Percentiles rank a stretch among this genome's conserved stretches.
Evolutionary conservation across 1,140 invertebrate genomes (phyloP).

Genomic region (Propsilocerus akamusi): DNA sequence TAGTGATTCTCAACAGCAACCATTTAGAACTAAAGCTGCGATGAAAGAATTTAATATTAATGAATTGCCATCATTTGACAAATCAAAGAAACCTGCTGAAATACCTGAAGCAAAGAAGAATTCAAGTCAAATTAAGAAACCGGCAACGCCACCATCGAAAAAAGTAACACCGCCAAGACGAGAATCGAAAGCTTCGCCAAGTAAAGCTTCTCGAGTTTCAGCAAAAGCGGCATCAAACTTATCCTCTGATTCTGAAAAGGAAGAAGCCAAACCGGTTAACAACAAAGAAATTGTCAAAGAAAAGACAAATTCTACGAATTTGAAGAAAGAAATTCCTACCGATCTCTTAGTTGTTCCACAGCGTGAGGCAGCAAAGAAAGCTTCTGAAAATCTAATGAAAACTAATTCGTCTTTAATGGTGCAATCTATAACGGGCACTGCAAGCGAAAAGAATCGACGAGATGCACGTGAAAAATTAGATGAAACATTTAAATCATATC

Average conservation of each 20-base stretch:
- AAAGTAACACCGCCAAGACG: neutral
- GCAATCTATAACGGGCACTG: slow-evolving; percentile 17
- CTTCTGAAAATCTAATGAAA: slow-evolving; percentile 64
- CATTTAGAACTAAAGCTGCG: slow-evolving; percentile 57
- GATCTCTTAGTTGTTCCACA: slow-evolving; percentile 78
- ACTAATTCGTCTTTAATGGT: slow-evolving; percentile 18
- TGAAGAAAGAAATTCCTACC: slow-evolving; percentile 43
- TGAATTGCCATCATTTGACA: neutral
- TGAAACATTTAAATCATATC: slow-evolving; percentile 6
- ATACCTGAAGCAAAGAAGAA: neutral
- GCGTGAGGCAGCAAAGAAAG: slow-evolving; percentile 76
- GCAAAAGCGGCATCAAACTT: slow-evolving; percentile 25
- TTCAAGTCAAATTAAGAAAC: neutral
- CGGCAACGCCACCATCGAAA: neutral
- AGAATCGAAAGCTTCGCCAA: slow-evolving; percentile 17
- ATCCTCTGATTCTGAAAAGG: slow-evolving; percentile 24
- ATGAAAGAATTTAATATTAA: slow-evolving; percentile 52
- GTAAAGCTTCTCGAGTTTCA: slow-evolving; percentile 26
- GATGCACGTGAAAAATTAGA: slow-evolving; percentile 25
- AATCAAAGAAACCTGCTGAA: neutral
- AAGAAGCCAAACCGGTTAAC: slow-evolving; percentile 18
- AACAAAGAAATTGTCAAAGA: slow-evolving; percentile 34
- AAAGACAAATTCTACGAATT: slow-evolving; percentile 9
- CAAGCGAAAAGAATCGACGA: slow-evolving; percentile 6
- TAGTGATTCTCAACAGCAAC: slow-evolving; percentile 45